Conservation (phyloP, 2,113 vertebrate species). For the Macroglossus sobrinus region DNA sequence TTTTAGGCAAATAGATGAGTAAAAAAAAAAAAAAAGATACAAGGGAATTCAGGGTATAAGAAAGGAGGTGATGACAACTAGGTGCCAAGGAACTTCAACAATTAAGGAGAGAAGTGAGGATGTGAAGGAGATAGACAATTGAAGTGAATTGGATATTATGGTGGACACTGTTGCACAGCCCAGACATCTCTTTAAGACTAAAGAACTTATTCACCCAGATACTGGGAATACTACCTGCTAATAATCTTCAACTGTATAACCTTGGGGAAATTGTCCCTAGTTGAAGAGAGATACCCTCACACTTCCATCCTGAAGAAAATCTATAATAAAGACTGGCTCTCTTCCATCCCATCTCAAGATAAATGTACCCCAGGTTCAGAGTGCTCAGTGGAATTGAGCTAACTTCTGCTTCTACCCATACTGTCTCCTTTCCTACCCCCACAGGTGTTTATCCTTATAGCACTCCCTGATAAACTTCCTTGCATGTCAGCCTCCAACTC, state of each 20-base stretch:
- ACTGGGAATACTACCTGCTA: not conserved
- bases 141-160: not conserved
- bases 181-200: not conserved
- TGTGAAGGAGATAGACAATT: not conserved
- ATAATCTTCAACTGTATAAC: not conserved
- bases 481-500: not conserved
- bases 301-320: not conserved
- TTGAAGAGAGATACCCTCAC: not conserved
- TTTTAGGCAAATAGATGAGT: not conserved
- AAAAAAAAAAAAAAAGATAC: not conserved
- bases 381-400: not conserved
- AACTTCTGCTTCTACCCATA: not conserved
- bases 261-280: not conserved
- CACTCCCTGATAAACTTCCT: not conserved
- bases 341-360: not conserved
- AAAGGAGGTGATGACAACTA: not conserved
- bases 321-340: not conserved
- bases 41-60: not conserved
- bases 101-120: not conserved
- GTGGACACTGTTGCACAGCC: too few relatives aligned
- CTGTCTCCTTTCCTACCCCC: not conserved
- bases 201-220: not conserved
- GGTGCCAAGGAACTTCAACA: not conserved
- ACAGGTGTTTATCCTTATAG: not conserved
- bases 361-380: not conserved